Evolutionary conservation across 2,888 invertebrate species (phyloP).

Genomic region (Thalpophila matura): DNA sequence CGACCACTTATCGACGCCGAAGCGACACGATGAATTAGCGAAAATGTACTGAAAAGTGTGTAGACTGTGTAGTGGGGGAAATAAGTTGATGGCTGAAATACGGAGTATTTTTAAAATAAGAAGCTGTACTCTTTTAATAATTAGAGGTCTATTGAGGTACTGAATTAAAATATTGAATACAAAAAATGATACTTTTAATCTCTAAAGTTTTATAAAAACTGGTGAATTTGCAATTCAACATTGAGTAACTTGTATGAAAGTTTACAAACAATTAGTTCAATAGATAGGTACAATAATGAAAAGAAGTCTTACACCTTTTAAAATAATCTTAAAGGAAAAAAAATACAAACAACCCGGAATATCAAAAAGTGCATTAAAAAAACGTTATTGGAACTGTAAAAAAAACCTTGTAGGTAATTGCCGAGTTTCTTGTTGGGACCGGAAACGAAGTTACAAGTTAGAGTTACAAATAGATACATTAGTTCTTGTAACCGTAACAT

Average conservation of each 20-base stretch:
- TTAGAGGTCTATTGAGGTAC: not conserved
- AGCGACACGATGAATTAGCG: conserved; percentile 77
- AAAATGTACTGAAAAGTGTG: conserved; percentile 66
- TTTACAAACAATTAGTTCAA: too few relatives aligned
- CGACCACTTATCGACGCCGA: conserved; percentile 83
- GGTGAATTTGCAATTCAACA: too few relatives aligned
- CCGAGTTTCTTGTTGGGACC: conserved; percentile 65
- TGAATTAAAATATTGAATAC: too few relatives aligned
- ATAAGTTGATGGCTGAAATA: conserved; percentile 24
- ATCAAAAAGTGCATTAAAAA: not conserved
- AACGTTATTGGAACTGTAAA: not conserved
- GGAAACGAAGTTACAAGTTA: conserved; percentile 83
- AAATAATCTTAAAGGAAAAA: not conserved
- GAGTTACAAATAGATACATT: conserved; percentile 86
- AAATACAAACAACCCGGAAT: not conserved
- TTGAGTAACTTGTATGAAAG: too few relatives aligned
- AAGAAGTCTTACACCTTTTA: too few relatives aligned
- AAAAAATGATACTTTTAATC: too few relatives aligned
- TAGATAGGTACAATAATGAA: too few relatives aligned
- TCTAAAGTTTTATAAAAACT: too few relatives aligned
- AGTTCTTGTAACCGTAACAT: conserved; percentile 82
- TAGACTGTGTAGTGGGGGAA: conserved; percentile 27
- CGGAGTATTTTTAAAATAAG: conserved; percentile 1
- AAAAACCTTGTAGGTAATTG: conserved; percentile 66
- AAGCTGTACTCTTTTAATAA: not conserved